Conservation (phyloP, 2,113 vertebrate species). For the Brachyhypopomus gauderio region DNA sequence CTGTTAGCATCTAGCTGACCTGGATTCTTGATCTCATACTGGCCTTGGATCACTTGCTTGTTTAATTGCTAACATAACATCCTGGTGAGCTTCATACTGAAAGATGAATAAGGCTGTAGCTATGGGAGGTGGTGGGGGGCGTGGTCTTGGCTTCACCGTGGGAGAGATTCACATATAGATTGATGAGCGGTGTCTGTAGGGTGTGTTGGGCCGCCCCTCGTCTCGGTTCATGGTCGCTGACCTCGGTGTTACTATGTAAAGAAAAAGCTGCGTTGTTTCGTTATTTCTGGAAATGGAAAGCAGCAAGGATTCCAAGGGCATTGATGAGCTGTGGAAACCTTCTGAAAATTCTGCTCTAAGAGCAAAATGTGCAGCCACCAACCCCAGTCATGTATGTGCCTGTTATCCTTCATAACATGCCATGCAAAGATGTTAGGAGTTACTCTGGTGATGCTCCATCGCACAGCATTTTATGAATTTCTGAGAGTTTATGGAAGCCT, state of each 20-base stretch:
- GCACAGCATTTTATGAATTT: not conserved
- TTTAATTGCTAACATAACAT: constrained; percentile 49
- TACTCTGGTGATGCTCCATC: not conserved
- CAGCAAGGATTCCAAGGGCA: constrained; percentile 42
- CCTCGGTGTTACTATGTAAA: constrained; percentile 19
- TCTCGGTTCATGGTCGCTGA: constrained; percentile 15
- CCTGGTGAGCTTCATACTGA: constrained; percentile 40
- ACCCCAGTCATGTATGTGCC: not conserved
- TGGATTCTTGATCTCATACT: constrained; percentile 50
- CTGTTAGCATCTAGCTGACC: constrained; percentile 52
- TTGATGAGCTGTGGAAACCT: constrained; percentile 30
- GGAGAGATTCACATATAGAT: constrained; percentile 32
- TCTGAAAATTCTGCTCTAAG: constrained; percentile 15
- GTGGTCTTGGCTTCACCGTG: constrained; percentile 33
- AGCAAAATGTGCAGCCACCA: not conserved
- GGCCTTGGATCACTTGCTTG: constrained; percentile 51
- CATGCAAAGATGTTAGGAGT: not conserved
- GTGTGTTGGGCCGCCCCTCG: not conserved
- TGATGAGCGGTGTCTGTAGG: constrained; percentile 37
- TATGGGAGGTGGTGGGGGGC: not conserved
- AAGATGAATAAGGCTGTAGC: constrained; percentile 35
- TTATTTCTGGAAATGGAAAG: constrained; percentile 41
- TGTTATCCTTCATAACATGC: not conserved
- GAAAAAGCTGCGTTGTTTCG: constrained; percentile 2
- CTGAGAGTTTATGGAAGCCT: not conserved